Base-by-base conservation (phyloP, 2,888 invertebrate species). In the Meghimatium bilineatum region DNA sequence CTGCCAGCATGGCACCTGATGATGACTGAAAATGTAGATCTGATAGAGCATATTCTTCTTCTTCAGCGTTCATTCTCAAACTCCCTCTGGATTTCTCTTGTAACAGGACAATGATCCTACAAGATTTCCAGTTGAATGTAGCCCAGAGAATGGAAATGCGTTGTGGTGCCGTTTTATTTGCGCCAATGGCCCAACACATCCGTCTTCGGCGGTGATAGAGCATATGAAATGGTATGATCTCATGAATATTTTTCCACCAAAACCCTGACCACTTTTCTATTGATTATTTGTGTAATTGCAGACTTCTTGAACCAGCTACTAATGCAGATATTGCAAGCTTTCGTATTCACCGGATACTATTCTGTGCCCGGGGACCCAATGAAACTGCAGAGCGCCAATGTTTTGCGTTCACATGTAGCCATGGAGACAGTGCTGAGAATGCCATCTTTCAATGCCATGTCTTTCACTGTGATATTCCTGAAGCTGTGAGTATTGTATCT, bases 371-470 rank as follows among this genome's bases (percentile, higher is more conserved):
- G 77, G 99, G 99, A 14, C 95, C 96, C 23, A 87, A 89, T 8
- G 96, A 96, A 75, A 96, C 97, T 34, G 95, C 95, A 0, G 98
- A 98, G 90, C 96, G 96, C 0, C 96, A 97, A n/a, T 99, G 99
- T 94, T 99, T 99, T 94, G 99, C 99, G 17, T 99, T 99, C 94
- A 99, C 99, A 0, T 98, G 98, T 96, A 97, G 98, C 76, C 97
- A 98, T 93, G 98, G 98, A 0, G 97, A 97, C 90, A 96, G 96
- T 56, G 95, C 96, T 89, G 97, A 97, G 94, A 96, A 96, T 0
- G 96, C 97, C 75, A 96, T 98, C 86, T 98, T 98, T 94, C 97
- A 98, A 94, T 99, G 99, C 94, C 99, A 99, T 94, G 97, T 98
- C 76, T 99, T 99, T 94, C 96, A 98, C 85, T 99, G 98, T 94